phyloP scores from a whole-genome alignment of 2,888 invertebrate genomes.

The Apodemia mormo region DNA sequence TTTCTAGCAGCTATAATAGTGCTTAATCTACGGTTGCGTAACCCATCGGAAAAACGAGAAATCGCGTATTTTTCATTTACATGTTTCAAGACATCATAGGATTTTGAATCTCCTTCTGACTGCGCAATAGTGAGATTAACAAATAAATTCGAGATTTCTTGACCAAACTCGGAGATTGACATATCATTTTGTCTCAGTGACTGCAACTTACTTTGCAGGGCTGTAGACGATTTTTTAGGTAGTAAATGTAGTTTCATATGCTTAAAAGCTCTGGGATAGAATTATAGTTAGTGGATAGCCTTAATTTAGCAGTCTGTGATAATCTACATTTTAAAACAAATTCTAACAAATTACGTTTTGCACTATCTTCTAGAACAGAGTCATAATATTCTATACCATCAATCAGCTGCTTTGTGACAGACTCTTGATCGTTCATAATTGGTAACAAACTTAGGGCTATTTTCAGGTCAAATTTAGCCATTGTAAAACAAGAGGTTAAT shows the following conservation, averaged over 20 bases:
- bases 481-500: not conserved
- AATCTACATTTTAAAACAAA: too few relatives aligned
- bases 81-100: constrained; percentile 26
- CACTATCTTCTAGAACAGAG: too few relatives aligned
- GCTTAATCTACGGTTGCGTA: too few relatives aligned
- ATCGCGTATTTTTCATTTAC: constrained; percentile 26
- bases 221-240: too few relatives aligned
- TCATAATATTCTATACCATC: too few relatives aligned
- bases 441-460: constrained; percentile 17
- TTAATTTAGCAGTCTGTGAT: constrained; percentile 2
- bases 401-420: too few relatives aligned
- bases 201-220: too few relatives aligned
- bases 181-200: constrained; percentile 12
- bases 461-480: constrained; percentile 31
- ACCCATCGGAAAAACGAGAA: not conserved
- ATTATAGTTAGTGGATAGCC: constrained; percentile 6
- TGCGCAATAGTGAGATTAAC: constrained; percentile 16
- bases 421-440: too few relatives aligned
- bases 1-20: constrained; percentile 6
- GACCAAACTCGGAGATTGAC: constrained; percentile 23
- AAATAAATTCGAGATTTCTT: constrained; percentile 26
- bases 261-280: not conserved
- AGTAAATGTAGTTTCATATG: too few relatives aligned
- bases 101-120: too few relatives aligned
- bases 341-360: too few relatives aligned